phyloP scores from a whole-genome alignment of 2,113 vertebrate species.

The Psilopogon haemacephalus region DNA sequence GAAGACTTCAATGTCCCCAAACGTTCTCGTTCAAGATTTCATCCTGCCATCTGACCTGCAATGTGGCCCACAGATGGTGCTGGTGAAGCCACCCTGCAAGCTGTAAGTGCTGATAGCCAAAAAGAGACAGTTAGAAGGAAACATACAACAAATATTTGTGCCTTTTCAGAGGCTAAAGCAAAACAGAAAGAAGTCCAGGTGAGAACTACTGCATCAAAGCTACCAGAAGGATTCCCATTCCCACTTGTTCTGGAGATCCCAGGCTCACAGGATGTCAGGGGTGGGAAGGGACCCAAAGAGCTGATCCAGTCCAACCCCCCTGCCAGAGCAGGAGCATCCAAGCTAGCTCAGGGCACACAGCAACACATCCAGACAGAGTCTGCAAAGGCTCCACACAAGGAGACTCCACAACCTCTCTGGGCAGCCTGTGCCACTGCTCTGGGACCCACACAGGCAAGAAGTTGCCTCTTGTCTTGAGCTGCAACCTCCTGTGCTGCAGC shows the following conservation, averaged over 20 bases:
- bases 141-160: background rate
- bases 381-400: too few species aligned
- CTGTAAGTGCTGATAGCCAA: conserved; percentile 33
- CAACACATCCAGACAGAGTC: too few species aligned
- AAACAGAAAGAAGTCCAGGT: background rate
- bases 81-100: background rate
- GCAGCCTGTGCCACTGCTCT: too few species aligned
- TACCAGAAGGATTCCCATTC: background rate
- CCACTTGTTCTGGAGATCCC: background rate
- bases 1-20: conserved; percentile 25
- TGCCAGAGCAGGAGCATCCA: too few species aligned
- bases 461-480: too few species aligned
- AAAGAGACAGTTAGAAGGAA: conserved; percentile 51
- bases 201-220: background rate
- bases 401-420: too few species aligned
- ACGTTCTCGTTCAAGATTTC: conserved; percentile 4
- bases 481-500: too few species aligned
- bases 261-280: too few species aligned
- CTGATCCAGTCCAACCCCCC: too few species aligned
- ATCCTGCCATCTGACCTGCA: conserved; percentile 53
- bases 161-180: background rate
- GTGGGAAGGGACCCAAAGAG: too few species aligned
- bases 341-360: too few species aligned
- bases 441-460: too few species aligned
- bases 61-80: conserved; percentile 54